Evolutionary conservation across 2,113 vertebrate species (phyloP).

Genomic region (Galemys pyrenaicus): DNA sequence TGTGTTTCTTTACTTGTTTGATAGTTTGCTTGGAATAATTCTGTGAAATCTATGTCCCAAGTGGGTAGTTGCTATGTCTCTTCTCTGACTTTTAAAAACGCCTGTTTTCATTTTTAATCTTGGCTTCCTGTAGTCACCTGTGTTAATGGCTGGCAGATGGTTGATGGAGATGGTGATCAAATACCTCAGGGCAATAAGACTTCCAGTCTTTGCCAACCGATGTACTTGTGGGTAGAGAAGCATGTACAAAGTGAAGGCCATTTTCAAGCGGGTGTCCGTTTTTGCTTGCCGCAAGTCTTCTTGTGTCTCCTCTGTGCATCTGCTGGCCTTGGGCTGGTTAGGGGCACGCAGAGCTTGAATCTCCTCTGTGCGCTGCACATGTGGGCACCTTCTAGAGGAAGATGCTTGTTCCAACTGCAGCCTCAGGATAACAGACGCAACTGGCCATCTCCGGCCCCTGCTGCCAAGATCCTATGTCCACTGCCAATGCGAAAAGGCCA

Average conservation of each 20-base stretch:
- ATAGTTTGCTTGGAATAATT: neutral
- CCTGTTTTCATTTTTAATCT: neutral
- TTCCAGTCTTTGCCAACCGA: neutral
- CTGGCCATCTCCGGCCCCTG: neutral
- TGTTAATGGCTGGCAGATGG: neutral
- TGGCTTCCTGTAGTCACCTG: neutral
- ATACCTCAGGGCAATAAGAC: neutral
- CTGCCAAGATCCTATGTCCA: neutral
- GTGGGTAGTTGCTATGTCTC: neutral
- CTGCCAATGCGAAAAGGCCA: neutral
- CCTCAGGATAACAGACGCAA: neutral
- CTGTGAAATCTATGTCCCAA: neutral
- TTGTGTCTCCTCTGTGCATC: neutral
- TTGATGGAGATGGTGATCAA: neutral
- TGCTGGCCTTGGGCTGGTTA: neutral
- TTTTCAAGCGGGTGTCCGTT: neutral
- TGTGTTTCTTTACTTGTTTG: conserved; percentile 16
- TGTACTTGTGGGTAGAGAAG: neutral
- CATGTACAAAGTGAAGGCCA: neutral
- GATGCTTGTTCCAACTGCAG: neutral
- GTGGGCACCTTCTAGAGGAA: neutral
- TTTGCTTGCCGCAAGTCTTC: neutral
- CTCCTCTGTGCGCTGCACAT: neutral
- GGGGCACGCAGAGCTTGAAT: no score
- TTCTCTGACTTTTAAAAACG: neutral